Evolutionary conservation across 1,140 invertebrate genomes (phyloP).

Genomic region (Nasonia longicornis): DNA sequence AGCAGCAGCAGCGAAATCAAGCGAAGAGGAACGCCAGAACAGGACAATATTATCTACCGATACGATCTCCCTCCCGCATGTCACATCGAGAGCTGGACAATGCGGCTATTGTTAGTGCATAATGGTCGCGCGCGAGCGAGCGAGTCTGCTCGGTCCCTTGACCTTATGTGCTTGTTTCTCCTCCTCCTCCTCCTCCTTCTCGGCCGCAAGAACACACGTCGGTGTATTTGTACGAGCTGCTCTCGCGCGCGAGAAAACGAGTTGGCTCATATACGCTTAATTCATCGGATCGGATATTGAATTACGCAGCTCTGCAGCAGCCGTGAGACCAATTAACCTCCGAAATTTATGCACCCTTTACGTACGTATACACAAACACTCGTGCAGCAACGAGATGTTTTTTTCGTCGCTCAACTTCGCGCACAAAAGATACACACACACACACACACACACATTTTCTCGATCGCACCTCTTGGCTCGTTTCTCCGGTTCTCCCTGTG

Average conservation of each 20-base stretch:
- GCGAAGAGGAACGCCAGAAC: slow-evolving; percentile 33
- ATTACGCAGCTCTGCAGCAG: not conserved
- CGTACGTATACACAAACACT: not conserved
- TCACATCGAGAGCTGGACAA: slow-evolving; percentile 64
- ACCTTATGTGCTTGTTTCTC: slow-evolving; percentile 56
- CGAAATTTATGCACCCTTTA: not conserved
- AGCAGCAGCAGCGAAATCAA: slow-evolving; percentile 34
- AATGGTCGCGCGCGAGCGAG: slow-evolving; percentile 52
- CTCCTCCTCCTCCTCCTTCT: slow-evolving; percentile 22
- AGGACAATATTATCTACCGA: slow-evolving; percentile 62
- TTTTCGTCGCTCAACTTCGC: slow-evolving; percentile 6
- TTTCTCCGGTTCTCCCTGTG: not conserved
- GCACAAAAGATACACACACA: not conserved
- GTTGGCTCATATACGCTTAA: slow-evolving; percentile 1
- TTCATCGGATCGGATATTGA: slow-evolving; percentile 3
- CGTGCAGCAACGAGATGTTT: not conserved
- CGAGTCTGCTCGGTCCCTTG: slow-evolving; percentile 49
- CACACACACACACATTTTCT: not conserved
- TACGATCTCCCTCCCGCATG: slow-evolving; percentile 59
- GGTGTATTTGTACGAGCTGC: not conserved
- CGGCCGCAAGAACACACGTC: not conserved
- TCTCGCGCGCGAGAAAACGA: not conserved
- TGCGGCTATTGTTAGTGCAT: slow-evolving; percentile 64
- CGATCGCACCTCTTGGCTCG: not conserved
- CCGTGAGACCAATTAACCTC: slow-evolving; percentile 2